Evolutionary conservation across 2,797 vertebrate species (phyloP).

Genomic region (Lacerta bilineata): DNA sequence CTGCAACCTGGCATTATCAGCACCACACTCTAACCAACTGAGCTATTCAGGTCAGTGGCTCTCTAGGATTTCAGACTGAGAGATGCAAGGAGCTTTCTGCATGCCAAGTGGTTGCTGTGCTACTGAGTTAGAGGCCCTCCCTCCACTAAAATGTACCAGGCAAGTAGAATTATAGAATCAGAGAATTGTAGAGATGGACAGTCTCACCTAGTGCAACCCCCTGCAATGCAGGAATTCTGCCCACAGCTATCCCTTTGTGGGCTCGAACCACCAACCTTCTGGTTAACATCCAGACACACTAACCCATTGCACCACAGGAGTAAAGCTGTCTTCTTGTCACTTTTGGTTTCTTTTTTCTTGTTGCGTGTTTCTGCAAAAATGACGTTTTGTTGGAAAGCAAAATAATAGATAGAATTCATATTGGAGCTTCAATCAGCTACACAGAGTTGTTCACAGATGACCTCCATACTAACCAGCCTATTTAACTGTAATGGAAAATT

Average conservation of each 20-base stretch:
- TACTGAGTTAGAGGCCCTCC: no score
- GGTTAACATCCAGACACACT: not conserved
- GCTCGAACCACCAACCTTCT: no score
- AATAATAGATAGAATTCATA: not conserved
- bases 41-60: no score
- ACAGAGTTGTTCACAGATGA: not conserved
- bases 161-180: not conserved
- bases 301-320: not conserved
- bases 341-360: not conserved
- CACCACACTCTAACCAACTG: no score
- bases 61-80: no score
- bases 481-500: slow-evolving; percentile 42
- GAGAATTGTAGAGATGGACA: no score
- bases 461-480: slow-evolving; percentile 12
- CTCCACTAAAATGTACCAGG: not conserved
- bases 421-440: not conserved
- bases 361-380: slow-evolving; percentile 4
- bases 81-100: no score
- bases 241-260: no score
- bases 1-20: no score
- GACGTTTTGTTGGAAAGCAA: not conserved
- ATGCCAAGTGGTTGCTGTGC: no score
- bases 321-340: not conserved
- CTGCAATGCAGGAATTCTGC: no score
- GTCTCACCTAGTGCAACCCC: no score